Percentiles rank a stretch among this genome's conserved stretches.
These are phyloP conservation scores for Phocoena phocoena DNA, from an alignment of 2,113 vertebrate genomes.

Conservation along the genomic window DNA sequence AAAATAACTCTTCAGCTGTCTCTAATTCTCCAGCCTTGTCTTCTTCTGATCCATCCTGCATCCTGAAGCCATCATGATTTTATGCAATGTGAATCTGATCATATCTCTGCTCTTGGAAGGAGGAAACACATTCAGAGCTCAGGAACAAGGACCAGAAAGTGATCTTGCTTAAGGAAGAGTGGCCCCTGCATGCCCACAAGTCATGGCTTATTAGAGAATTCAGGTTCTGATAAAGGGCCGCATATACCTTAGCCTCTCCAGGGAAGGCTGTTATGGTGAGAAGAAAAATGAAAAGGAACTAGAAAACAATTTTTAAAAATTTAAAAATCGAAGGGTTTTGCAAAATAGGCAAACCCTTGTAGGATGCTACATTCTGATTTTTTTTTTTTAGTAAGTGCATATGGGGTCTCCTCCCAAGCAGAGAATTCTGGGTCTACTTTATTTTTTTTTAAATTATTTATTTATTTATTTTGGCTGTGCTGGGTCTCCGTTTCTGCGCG, in stretches of 20 bases:
- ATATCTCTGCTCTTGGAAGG: neutral
- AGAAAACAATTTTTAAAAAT: neutral
- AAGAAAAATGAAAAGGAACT: neutral
- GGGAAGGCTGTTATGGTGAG: neutral
- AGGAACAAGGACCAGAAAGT: neutral
- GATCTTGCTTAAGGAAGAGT: neutral
- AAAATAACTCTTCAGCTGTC: neutral
- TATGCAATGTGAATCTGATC: neutral
- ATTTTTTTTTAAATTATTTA: no score
- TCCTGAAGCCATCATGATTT: neutral
- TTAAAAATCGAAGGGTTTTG: neutral
- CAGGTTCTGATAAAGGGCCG: neutral
- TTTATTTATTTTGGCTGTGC: no score
- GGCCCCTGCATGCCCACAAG: neutral
- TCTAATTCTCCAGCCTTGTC: neutral
- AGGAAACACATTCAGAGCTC: neutral
- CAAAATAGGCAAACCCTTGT: neutral
- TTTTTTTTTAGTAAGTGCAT: accelerated
- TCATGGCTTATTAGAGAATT: neutral
- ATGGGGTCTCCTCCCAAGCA: neutral
- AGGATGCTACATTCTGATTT: neutral
- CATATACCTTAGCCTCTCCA: neutral
- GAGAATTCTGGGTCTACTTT: neutral
- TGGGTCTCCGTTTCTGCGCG: no score
- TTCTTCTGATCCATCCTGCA: neutral